phyloP scores from a whole-genome alignment of 2,888 invertebrate species.

The Parascotia fuliginaria region DNA sequence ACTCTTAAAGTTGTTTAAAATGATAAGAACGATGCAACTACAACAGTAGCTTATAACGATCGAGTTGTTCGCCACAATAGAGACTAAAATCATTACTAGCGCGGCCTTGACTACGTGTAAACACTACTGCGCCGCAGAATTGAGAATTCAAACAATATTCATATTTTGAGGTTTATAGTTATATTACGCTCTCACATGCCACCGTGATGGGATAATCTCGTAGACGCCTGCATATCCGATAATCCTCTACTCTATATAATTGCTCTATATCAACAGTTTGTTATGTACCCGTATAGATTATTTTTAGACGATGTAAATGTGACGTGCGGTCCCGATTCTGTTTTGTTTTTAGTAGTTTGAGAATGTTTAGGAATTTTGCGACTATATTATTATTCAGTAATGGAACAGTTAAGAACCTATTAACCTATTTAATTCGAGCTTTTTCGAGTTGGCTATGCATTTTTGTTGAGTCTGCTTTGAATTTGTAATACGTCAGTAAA shows the following conservation, averaged over 20 bases:
- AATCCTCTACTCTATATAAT: constrained; percentile 15
- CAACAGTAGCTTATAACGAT: constrained; percentile 11
- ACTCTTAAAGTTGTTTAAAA: constrained; percentile 1
- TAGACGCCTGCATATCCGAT: neutral
- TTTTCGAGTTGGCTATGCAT: neutral
- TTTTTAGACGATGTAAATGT: constrained; percentile 42
- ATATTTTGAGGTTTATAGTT: constrained; percentile 23
- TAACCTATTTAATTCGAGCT: constrained; percentile 8
- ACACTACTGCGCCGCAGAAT: constrained; percentile 37
- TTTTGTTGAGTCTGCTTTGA: too few relatives aligned
- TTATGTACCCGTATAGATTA: constrained; percentile 31
- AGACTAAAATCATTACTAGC: constrained; percentile 38
- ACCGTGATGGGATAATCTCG: constrained; percentile 42
- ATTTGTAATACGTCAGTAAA: too few relatives aligned
- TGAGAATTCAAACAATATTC: constrained; percentile 38
- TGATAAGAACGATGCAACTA: constrained; percentile 21
- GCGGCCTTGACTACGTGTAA: constrained; percentile 38
- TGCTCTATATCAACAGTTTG: constrained; percentile 27
- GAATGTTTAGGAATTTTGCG: constrained; percentile 10
- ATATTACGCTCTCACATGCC: constrained; percentile 26
- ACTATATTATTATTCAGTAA: neutral
- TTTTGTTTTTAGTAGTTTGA: constrained; percentile 22
- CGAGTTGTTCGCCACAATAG: constrained; percentile 25
- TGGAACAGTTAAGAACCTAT: constrained; percentile 1
- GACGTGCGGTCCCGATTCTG: constrained; percentile 20